A percentile compares a stretch with the other conserved stretches of the same genome.
Conservation (phyloP, 2,797 vertebrate genomes). For the Hafferia zeledoni region DNA sequence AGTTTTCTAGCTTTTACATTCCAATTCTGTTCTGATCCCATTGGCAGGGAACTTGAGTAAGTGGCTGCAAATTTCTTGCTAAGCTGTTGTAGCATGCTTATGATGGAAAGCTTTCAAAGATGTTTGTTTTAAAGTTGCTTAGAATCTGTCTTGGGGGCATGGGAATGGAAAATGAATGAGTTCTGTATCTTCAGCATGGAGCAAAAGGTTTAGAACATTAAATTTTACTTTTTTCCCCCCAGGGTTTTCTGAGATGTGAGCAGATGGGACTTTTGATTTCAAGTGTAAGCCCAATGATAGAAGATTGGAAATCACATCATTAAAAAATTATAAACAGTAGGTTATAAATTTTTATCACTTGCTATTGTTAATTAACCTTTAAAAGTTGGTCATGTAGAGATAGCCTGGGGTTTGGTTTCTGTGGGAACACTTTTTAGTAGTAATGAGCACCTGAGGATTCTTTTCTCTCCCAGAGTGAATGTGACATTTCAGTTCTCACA, state of each 20-base stretch:
- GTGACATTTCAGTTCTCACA: constrained; percentile 73
- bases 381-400: constrained; percentile 66
- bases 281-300: constrained; percentile 25
- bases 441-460: constrained; percentile 70
- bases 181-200: background rate
- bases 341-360: constrained; percentile 77
- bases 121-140: background rate
- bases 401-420: constrained; percentile 63
- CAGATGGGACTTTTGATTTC: constrained; percentile 31
- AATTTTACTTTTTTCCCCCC: background rate
- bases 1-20: background rate
- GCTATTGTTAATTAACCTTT: constrained; percentile 81
- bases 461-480: constrained; percentile 36
- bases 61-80: background rate
- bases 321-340: constrained; percentile 76
- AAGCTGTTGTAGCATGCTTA: background rate
- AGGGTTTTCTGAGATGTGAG: background rate
- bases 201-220: background rate
- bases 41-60: background rate
- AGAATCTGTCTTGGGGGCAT: background rate
- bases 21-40: background rate
- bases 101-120: background rate
- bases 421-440: constrained; percentile 57
- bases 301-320: constrained; percentile 68
- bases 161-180: background rate